Evolutionary conservation across 2,113 vertebrate genomes (phyloP), one percentile per base, ranked within the genome.

Genomic region (Hylia prasina): DNA sequence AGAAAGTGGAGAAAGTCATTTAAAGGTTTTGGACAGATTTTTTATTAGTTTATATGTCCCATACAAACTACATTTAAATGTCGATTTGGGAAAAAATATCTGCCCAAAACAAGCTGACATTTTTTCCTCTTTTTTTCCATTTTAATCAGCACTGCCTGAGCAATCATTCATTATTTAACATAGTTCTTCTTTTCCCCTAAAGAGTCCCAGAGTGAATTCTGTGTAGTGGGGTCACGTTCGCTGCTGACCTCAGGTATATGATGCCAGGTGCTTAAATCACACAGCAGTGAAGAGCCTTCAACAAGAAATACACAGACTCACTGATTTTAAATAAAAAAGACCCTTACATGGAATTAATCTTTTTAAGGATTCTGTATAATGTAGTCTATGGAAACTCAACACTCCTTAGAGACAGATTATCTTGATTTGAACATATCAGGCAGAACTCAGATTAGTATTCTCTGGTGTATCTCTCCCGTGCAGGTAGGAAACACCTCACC

Each of bases 1-100:
- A 90, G 57, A 92, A 94, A 92, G 28, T 94, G 64, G 28, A 90
- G 53, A 90, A 96, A 94, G 48, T 71, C 60, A 27, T 78, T 94
- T 42, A 81, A 90, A 87, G 25, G 33, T 93, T 94, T 81, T 81
- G 60, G 84, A 90, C 44, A 93, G 56, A 70, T 73, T 90, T 96
- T 95, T 90, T 80, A 24, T 57, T 66, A 21, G 50, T 85, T 77
- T 93, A 63, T 66, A 25, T n/a, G 22, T 72, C 57, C 70, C 63
- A 63, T 76, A 80, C 31, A 96, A 94, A 70, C 84, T 73, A 70
- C 35, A 33, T 93, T 90, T 88, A 91, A 88, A 56, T 73, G 18
- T 83, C 0, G 1, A 27, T 89, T 83, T 93, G 35, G 31, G 85
- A 81, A 90, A 94, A 47, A 93, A 79, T 63, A 95, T 93, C 85